phyloP scores from a whole-genome alignment of 2,797 vertebrate species.

The Lepilemur ruficaudatus region DNA sequence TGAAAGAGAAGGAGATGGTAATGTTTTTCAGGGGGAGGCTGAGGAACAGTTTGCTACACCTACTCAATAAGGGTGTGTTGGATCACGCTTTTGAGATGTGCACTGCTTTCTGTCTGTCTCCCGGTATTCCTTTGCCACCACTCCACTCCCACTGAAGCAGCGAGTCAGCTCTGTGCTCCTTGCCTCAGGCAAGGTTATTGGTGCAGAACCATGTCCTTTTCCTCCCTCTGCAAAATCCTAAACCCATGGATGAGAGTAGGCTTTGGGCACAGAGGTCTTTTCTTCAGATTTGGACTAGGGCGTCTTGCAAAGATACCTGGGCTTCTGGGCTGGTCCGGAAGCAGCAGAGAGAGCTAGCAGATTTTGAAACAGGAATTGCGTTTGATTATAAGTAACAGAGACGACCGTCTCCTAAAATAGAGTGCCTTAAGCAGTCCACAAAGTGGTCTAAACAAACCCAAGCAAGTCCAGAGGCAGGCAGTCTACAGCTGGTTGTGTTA shows the following conservation, averaged over 20 bases:
- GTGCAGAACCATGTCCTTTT: not conserved
- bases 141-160: not conserved
- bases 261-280: not conserved
- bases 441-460: not conserved
- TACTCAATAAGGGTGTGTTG: not conserved
- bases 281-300: not conserved
- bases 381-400: not conserved
- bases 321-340: not conserved
- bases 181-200: not conserved
- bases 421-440: not conserved
- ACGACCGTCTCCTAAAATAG: not conserved
- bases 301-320: not conserved
- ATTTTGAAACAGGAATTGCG: conserved; percentile 23
- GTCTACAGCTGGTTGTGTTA: not conserved
- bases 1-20: not conserved
- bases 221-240: not conserved
- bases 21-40: not conserved
- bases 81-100: not conserved
- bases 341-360: not conserved
- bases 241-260: not conserved
- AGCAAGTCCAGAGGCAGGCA: not conserved
- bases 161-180: not conserved
- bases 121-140: not conserved
- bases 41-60: not conserved
- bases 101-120: not conserved